Base-by-base conservation (phyloP, 2,797 vertebrate genomes). In the Neosilurus hyrtlii region DNA sequence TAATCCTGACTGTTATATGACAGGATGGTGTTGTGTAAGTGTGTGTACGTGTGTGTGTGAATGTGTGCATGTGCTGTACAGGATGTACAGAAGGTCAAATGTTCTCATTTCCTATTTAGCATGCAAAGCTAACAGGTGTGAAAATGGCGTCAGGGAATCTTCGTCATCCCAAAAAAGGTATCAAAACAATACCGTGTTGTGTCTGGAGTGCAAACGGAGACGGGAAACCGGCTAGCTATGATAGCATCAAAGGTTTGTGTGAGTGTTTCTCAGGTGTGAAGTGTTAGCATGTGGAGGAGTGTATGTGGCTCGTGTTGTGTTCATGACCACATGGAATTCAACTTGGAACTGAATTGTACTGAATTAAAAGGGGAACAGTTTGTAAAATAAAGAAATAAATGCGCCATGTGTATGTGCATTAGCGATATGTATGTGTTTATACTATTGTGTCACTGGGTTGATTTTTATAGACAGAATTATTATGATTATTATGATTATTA, bases 51-150 rank as follows among this genome's bases (percentile, higher is more conserved):
- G 51, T 59, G 14, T 15, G 11, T n/a, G 20, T 76, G 35, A 15
- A 11, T 37, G 18, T 20, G 20, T 61, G 73, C 59, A 9, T 76
- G 16, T 43, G 35, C 37, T 14, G 14, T 59, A 59, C 24, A 4
- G 62, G 0, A 65, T 65, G 62, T 15, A 26, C 3, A 14, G 14
- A 10, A 59, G 52, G 59, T 20, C 54, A 76, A 76, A 51, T 49
- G 66, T n/a, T 73, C 63, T 81, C 24, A 51, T 30, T 74, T 82
- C 67, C 63, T 70, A 43, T 73, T 82, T 67, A 77, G 63, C 75
- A 82, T 81, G 78, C 68, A 80, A 62, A 63, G 83, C 67, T 57
- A 81, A 74, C 51, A 63, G 82, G 37, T 72, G 54, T n/a, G 22
- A 68, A 37, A 84, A 52, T 11, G 65, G 52, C 63, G 61, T 49